Conservation (phyloP, 2,888 invertebrate genomes). For the Liposcelis brunnea region DNA sequence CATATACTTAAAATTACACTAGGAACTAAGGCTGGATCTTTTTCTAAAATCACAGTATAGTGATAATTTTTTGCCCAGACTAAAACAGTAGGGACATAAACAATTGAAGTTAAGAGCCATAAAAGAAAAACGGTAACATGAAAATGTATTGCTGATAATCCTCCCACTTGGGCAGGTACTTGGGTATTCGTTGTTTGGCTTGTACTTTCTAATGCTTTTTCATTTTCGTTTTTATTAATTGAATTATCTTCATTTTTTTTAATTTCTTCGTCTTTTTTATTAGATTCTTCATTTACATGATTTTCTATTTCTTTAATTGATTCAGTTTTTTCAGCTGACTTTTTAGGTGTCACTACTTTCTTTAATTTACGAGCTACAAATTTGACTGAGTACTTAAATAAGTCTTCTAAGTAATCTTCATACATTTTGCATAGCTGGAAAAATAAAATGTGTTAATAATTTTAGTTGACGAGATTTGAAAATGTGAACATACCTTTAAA, state of each 20-base stretch:
- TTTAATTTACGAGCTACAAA: slow-evolving; percentile 22
- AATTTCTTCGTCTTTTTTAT: slow-evolving; percentile 14
- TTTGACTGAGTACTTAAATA: slow-evolving; percentile 32
- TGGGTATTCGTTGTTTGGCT: slow-evolving; percentile 11
- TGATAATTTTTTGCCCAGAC: slow-evolving; percentile 68
- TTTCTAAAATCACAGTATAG: slow-evolving; percentile 33
- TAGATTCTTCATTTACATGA: slow-evolving; percentile 12
- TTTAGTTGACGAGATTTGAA: background rate
- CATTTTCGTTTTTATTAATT: slow-evolving; percentile 13
- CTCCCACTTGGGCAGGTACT: slow-evolving; percentile 6
- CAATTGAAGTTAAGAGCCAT: slow-evolving; percentile 43
- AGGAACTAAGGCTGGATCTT: slow-evolving; percentile 43
- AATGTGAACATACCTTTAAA: slow-evolving; percentile 36
- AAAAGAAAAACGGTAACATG: slow-evolving; percentile 55
- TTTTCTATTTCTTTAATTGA: slow-evolving; percentile 8
- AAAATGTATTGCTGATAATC: slow-evolving; percentile 36
- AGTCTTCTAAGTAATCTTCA: slow-evolving; percentile 53
- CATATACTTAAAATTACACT: slow-evolving; percentile 39
- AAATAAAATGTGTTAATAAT: slow-evolving; percentile 16
- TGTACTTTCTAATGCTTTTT: slow-evolving; percentile 12
- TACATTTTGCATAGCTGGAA: slow-evolving; percentile 54
- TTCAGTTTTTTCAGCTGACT: slow-evolving; percentile 15
- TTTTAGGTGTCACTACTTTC: slow-evolving; percentile 20
- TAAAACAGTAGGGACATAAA: slow-evolving; percentile 52
- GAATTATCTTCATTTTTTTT: slow-evolving; percentile 11